phyloP scores from a whole-genome alignment of 2,797 vertebrate species.

The Crax fasciolata region DNA sequence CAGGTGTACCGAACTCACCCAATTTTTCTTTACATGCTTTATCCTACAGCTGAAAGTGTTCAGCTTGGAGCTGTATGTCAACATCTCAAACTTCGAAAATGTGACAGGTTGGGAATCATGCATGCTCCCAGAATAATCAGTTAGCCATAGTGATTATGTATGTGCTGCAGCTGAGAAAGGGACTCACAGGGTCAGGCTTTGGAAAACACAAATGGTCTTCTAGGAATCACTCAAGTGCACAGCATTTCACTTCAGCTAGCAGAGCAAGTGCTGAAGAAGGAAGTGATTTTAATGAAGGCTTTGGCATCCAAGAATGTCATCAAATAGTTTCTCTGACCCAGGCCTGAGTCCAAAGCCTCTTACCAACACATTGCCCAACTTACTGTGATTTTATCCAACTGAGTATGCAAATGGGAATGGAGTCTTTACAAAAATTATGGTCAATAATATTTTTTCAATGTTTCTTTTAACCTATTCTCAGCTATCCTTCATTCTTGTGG shows the following conservation, averaged over 20 bases:
- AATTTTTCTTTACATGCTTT: constrained; percentile 42
- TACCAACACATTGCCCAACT: neutral
- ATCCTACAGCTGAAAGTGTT: constrained; percentile 55
- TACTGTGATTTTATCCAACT: neutral
- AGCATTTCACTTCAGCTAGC: neutral
- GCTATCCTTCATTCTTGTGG: neutral
- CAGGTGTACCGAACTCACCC: constrained; percentile 64
- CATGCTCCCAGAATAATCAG: constrained; percentile 56
- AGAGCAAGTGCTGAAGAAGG: neutral
- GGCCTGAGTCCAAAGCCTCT: neutral
- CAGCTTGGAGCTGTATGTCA: constrained; percentile 66
- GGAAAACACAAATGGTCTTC: neutral
- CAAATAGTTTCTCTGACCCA: neutral
- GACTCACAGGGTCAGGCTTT: neutral
- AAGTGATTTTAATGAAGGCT: neutral
- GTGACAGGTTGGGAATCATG: constrained; percentile 51
- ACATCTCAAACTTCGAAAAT: constrained; percentile 65
- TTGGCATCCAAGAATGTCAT: neutral
- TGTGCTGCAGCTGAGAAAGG: constrained; percentile 3
- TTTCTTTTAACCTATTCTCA: neutral
- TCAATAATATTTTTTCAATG: neutral
- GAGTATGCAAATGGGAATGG: neutral
- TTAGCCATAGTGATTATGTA: constrained; percentile 59
- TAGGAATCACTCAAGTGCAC: neutral
- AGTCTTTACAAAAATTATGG: neutral